Base-by-base conservation (phyloP, 2,797 vertebrate species). In the Arnoldichthys spilopterus region DNA sequence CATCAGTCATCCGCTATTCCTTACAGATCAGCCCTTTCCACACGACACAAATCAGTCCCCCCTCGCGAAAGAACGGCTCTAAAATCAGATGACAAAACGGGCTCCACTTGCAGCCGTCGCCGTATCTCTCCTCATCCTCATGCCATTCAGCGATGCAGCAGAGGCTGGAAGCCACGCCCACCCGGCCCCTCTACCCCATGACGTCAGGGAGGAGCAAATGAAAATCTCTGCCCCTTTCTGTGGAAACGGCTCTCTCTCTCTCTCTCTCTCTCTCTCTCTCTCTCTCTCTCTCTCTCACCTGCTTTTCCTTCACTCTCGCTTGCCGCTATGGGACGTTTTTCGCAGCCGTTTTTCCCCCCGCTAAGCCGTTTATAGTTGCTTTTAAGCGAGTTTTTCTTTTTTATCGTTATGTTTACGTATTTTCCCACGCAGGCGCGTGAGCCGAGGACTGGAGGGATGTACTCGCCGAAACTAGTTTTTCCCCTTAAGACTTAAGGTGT, bases 71-170 rank as follows among this genome's bases (percentile, higher is more conserved):
- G 81, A 47, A 47, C 83, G 83, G 87, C 85, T 90, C 85, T 92
- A 88, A 89, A 91, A 75, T 64, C 91, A 69, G 77, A 76, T 70
- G 76, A 79, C 80, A 54, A 82, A 88, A 80, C 83, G 85, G 83
- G 82, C 89, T 85, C 85, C 40, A 86, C 86, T 89, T 87, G 90
- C 83, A 69, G 53, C 84, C 51, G 80, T 51, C 71, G 63, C 86
- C 86, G 82, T 83, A 81, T 81, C 81, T 80, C 85, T 30, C 82
- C 78, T 77, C 83, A 90, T 91, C 91, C 91, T 88, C 90, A 90
- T 92, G 90, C 93, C 90, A 91, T 91, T 91, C 91, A 93, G 90
- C 86, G 92, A 93, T 94, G 93, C 93, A 94, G 93, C 90, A 93
- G 90, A 90, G 90, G 82, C 75, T 24, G 51, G 67, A 89, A 75